Conservation (phyloP, 2,113 vertebrate species). For the Thomomys bottae region DNA sequence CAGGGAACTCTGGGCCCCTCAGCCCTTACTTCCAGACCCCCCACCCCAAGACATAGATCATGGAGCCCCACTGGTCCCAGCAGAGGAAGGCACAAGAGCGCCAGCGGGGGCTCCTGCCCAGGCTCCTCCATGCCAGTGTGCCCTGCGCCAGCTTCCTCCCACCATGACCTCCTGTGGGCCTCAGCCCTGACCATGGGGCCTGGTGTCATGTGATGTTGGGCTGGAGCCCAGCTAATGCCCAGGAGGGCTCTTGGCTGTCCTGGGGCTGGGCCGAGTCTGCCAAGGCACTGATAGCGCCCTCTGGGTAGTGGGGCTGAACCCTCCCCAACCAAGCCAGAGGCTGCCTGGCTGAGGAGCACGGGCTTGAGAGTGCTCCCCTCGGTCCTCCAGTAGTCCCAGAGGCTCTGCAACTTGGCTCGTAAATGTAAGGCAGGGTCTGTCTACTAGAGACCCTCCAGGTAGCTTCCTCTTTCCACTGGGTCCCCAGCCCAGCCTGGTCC, state of each 20-base stretch:
- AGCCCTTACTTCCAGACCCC: background rate
- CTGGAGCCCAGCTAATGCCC: background rate
- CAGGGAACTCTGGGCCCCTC: background rate
- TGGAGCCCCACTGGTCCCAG: background rate
- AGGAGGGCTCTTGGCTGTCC: constrained; percentile 14
- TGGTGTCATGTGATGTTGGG: background rate
- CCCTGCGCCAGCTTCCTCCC: too few species aligned
- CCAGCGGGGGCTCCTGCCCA: too few species aligned
- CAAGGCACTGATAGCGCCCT: background rate
- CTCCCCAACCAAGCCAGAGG: too few species aligned
- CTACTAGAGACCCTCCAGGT: too few species aligned
- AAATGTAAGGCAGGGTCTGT: background rate
- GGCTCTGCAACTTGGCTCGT: background rate
- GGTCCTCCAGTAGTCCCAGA: background rate
- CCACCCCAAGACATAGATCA: background rate
- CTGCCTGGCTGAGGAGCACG: background rate
- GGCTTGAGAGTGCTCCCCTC: background rate
- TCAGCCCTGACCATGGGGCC: background rate
- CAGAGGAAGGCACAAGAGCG: rapidly evolving
- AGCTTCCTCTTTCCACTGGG: too few species aligned
- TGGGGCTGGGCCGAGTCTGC: background rate
- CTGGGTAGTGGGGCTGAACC: background rate
- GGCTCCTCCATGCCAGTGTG: too few species aligned
- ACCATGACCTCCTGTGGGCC: background rate
- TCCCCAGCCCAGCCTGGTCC: too few species aligned